Base-by-base conservation (phyloP, 1,140 invertebrate genomes). In the Hyphantria cunea region DNA sequence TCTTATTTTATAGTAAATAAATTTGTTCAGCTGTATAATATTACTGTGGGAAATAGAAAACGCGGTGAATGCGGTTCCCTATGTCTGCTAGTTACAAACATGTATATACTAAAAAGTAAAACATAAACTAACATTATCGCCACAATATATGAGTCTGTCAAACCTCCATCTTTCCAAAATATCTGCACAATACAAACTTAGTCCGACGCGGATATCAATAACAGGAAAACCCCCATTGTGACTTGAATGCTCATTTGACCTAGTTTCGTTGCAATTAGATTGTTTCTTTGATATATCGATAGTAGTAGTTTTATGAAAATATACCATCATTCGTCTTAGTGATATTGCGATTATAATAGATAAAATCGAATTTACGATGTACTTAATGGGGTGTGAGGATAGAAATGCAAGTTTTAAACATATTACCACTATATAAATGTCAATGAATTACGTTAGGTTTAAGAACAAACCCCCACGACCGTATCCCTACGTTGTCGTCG, bases 271-370 rank as follows among this genome's bases (percentile, higher is more conserved):
- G 41, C 41, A 44, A 44, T 44, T 44, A 44, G 41, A 44, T 44
- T 44, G 41, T 44, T 44, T n/a, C 41, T 44, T 44, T 44, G 41
- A 44, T 44, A 44, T 44, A 44, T 44, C 7, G 41, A 44, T 44
- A 44, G 2, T 44, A 44, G 41, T 44, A 44, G 41, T 44, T 44
- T 13, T 44, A 44, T 44, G 41, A 13, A 13, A 44, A 44, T 12
- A 44, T 44, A 44, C n/a, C 11, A 7, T 44, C n/a, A n/a, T 44
- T 44, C 13, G 6, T 25, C 41, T n/a, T 44, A 0, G 6, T n/a
- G 41, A 44, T 44, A 44, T 44, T 44, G 11, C n/a, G n/a, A 9
- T 1, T 13, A 12, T 9, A n/a, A 44, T n/a, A n/a, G 41, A n/a
- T 6, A 13, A 44, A 44, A 3, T 44, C 13, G 7, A 12, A 44